These are phyloP conservation scores for Cerastoderma edule DNA, from an alignment of 2,888 invertebrate species.

Conservation along the genomic window DNA sequence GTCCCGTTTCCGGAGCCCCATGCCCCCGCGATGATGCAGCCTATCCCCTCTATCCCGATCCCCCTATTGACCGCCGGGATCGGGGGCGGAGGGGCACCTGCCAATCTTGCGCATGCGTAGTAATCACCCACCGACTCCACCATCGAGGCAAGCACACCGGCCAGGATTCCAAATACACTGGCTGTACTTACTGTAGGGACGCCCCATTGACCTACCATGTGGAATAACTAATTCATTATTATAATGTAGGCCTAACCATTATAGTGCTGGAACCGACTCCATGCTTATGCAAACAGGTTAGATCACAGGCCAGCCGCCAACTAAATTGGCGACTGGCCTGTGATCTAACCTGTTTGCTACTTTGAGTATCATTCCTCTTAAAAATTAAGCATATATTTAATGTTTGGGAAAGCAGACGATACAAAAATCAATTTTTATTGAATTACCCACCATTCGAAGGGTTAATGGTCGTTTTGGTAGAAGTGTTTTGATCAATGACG, in stretches of 20 bases:
- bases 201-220: conserved; percentile 80
- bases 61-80: conserved; percentile 94
- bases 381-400: no score
- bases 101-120: conserved; percentile 70
- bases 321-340: background rate
- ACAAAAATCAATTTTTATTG: no score
- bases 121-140: conserved; percentile 38
- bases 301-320: background rate
- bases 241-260: background rate
- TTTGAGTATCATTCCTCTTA: background rate
- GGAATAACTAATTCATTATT: background rate
- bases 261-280: background rate
- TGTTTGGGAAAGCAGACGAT: no score
- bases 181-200: conserved; percentile 76
- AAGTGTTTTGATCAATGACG: no score
- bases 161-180: conserved; percentile 79
- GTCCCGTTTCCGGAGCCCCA: conserved; percentile 95
- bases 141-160: conserved; percentile 80
- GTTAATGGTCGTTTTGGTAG: no score
- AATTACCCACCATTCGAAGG: no score
- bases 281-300: background rate
- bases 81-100: conserved; percentile 92
- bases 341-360: background rate
- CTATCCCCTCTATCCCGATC: conserved; percentile 90
- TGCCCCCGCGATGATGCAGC: conserved; percentile 92